Conservation (phyloP, 2,888 invertebrate genomes). For the Dichetophora obliterata region DNA sequence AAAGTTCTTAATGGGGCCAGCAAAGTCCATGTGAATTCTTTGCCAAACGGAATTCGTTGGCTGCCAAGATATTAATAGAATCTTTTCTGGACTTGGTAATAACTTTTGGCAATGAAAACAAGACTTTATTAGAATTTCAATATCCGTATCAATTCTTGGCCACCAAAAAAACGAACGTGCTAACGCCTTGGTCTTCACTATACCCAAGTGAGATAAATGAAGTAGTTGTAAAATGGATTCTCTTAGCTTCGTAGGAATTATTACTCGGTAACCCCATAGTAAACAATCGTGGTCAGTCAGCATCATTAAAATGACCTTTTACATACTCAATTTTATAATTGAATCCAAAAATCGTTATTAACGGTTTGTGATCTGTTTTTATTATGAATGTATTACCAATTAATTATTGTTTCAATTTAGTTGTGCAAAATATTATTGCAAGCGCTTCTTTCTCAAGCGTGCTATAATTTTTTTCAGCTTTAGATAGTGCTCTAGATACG, state of each 20-base stretch:
- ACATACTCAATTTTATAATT: slow-evolving; percentile 43
- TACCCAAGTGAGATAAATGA: slow-evolving; percentile 41
- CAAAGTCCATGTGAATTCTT: slow-evolving; percentile 44
- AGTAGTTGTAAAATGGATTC: slow-evolving; percentile 27
- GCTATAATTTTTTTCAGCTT: slow-evolving; percentile 45
- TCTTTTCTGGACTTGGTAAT: slow-evolving; percentile 45
- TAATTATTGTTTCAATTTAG: slow-evolving; percentile 45
- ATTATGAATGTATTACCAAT: slow-evolving; percentile 42
- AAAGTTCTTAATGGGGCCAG: slow-evolving; percentile 38
- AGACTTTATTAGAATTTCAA: slow-evolving; percentile 42
- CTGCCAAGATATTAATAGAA: slow-evolving; percentile 43
- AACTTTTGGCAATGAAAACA: slow-evolving; percentile 44
- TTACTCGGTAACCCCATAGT: slow-evolving; percentile 33
- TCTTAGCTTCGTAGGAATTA: slow-evolving; percentile 32
- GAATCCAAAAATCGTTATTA: slow-evolving; percentile 46
- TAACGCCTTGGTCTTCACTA: slow-evolving; percentile 45
- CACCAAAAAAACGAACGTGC: slow-evolving; percentile 46
- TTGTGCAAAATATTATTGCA: slow-evolving; percentile 41
- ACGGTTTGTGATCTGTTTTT: slow-evolving; percentile 44
- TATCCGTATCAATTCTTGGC: slow-evolving; percentile 42
- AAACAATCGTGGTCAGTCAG: slow-evolving; percentile 41
- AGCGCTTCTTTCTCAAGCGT: slow-evolving; percentile 45
- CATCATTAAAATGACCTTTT: slow-evolving; percentile 40
- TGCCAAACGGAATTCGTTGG: slow-evolving; percentile 41
- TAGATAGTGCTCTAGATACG: slow-evolving; percentile 45